Percentiles rank a stretch among this genome's conserved stretches.
These are phyloP conservation scores for Patiria miniata DNA, from an alignment of 35 echinoderm and acorn worm species.

Conservation along the genomic window DNA sequence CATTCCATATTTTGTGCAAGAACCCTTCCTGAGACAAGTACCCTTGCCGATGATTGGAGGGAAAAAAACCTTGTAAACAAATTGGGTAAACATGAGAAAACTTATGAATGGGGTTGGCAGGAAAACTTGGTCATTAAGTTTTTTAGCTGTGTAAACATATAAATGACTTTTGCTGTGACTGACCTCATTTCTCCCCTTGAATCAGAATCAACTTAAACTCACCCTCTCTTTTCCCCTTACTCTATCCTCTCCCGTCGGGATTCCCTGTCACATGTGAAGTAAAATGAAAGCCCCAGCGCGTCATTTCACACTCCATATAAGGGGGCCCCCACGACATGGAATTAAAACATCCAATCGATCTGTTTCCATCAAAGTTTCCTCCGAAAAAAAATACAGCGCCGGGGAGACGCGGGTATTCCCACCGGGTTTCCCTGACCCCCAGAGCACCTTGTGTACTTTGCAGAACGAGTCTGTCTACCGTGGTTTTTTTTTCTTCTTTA, in stretches of 20 bases:
- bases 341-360: neutral
- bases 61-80: no score
- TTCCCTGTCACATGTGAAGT: neutral
- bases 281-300: neutral
- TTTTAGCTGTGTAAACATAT: no score
- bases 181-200: neutral
- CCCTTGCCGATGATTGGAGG: no score
- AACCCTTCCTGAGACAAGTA: no score
- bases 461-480: neutral
- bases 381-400: conserved; percentile 5
- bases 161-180: neutral
- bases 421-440: neutral
- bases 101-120: no score
- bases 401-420: neutral
- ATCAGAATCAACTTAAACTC: neutral
- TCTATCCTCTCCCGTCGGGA: neutral
- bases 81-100: no score
- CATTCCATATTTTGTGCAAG: no score
- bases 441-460: conserved; percentile 18
- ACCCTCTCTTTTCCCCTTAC: neutral
- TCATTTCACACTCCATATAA: conserved; percentile 14
- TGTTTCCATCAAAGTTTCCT: conserved; percentile 9
- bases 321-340: neutral
- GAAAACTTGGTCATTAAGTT: no score
- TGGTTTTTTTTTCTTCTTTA: neutral